Base-by-base conservation (phyloP, 1,140 invertebrate species). In the Drosophila aff. region DNA sequence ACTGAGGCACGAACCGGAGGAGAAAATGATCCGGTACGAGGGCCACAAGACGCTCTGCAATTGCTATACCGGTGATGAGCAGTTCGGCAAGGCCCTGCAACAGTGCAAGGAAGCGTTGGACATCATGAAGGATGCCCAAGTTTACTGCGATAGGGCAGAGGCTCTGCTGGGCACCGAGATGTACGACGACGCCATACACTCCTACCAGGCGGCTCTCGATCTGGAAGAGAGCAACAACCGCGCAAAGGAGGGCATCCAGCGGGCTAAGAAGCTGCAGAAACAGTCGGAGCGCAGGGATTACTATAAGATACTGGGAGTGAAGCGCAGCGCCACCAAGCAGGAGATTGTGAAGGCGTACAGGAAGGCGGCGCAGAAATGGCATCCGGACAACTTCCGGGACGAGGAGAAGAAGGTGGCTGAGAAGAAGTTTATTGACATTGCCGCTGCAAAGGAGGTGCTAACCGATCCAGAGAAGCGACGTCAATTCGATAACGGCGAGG, bases 381-480 rank as follows among this genome's bases (percentile, higher is more conserved):
- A 99, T 95, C 99, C 99, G 0, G 99, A 99, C 93, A 98, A 98
- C 93, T 99, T 96, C 93, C 96, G 96, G 77, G 96, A 96, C 8
- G 96, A 98, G 58, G 97, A 98, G 81, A 99, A 99, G 93, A 98
- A 99, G 92, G 94, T 96, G 36, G 99, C 99, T 0, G 97, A 99
- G 93, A 99, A 99, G 92, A 99, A 97, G 93, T 99, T 99, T 91
- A 99, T 99, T 72, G 99, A 99, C 93, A 98, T 99, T 86, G 99
- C 99, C 15, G 97, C 98, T 46, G 99, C 99, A 21, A 99, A 99
- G 94, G 99, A 99, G 94, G 99, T 96, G 36, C 94, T 97, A 3
- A 96, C 96, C 21, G 96, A 96, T 94, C 94, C 96, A 90, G 98
- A 99, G 92, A 99, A 99, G 93, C 94, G 98, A 74, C 95, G 96